Percentiles rank a stretch among this genome's conserved stretches.
Conservation (phyloP, 2,888 invertebrate genomes). For the Bimastos eiseni region DNA sequence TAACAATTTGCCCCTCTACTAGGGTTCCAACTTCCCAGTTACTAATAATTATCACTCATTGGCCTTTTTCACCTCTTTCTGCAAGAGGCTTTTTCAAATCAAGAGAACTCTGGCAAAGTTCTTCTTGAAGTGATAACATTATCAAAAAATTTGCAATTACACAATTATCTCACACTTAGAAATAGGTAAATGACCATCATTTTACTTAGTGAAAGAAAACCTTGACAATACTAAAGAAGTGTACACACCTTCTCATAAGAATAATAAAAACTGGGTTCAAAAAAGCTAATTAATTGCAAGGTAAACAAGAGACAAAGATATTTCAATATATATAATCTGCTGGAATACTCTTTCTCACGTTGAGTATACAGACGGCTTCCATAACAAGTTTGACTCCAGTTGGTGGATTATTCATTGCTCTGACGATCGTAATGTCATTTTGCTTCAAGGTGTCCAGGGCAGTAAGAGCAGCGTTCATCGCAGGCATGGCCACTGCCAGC, state of each 20-base stretch:
- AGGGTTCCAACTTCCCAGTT: neutral
- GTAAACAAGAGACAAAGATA: slow-evolving; percentile 40
- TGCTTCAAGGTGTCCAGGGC: slow-evolving; percentile 61
- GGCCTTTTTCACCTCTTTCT: no score
- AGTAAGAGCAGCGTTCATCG: slow-evolving; percentile 58
- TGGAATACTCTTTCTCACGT: slow-evolving; percentile 62
- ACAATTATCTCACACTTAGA: no score
- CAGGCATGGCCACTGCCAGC: slow-evolving; percentile 60
- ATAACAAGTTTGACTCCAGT: slow-evolving; percentile 60
- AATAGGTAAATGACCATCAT: neutral
- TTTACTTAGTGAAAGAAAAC: neutral
- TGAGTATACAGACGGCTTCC: slow-evolving; percentile 62
- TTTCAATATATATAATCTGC: slow-evolving; percentile 65
- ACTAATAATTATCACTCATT: no score
- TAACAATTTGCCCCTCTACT: neutral
- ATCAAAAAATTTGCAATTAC: no score
- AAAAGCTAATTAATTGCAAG: neutral
- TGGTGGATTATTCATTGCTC: slow-evolving; percentile 59
- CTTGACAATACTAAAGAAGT: neutral
- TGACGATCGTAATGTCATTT: slow-evolving; percentile 61
- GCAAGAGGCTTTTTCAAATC: no score
- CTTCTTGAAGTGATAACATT: no score
- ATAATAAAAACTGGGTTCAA: neutral
- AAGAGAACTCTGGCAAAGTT: no score
- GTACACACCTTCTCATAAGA: neutral